Base-by-base conservation (phyloP, 2,113 vertebrate species). In the Epinephelus cyanopodus region DNA sequence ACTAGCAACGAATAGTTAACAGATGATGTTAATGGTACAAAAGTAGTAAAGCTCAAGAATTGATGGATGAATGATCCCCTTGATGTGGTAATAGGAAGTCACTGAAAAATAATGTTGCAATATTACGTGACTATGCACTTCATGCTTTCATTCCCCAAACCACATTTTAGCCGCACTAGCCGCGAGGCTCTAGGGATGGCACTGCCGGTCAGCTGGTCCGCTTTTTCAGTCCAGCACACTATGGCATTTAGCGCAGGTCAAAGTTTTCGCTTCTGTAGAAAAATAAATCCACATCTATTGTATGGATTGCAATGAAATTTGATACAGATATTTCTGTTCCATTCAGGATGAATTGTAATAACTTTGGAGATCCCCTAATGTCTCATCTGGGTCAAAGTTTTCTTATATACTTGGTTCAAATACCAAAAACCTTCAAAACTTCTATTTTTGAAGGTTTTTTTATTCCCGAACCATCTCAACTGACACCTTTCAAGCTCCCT, bases 101-200 rank as follows among this genome's bases (percentile, higher is more conserved):
- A 68, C 63, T 70, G 71, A 48, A 81, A 66, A 72, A 74, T 71
- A 10, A 27, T 74, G 25, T 48, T 75, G 6, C n/a, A 71, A 54
- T 69, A 50, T 66, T 78, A 52, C 5, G 48, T 79, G 68, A 68
- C 61, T 62, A 11, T 47, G 13, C 60, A 29, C 13, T 9, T 76
- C 66, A 42, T 77, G 42, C 60, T 74, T 15, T 61, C 42, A 39
- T 23, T n/a, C 13, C 3, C 11, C 27, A 61, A 67, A 54, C 68
- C 9, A 0, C 60, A 21, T 29, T 53, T 53, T 42, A 53, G 21
- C 3, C 21, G 7, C 70, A 61, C 27, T 3, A 25, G 11, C 17
- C 27, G 6, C 0, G 17, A 10, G 23, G 19, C 53, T 61, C 15
- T 12, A 13, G 33, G 61, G 61, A 29, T 57, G 64, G 39, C 3